Conservation (phyloP, 2,888 invertebrate genomes). For the Andricus curvator region DNA sequence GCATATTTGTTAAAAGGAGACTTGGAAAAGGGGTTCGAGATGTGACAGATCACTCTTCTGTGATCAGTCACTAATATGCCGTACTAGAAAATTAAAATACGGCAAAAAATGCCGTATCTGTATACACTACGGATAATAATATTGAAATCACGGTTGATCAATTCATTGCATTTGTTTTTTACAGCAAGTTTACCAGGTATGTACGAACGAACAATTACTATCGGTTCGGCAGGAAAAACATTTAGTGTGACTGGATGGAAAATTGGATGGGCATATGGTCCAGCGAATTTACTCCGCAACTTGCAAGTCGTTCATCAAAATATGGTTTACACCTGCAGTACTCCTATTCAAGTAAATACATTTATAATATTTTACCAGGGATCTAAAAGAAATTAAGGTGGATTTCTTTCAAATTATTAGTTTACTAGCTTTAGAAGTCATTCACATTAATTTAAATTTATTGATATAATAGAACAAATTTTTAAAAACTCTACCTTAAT, state of each 20-base stretch:
- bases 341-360: slow-evolving; percentile 86
- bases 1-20: too few relatives aligned
- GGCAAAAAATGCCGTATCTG: too few relatives aligned
- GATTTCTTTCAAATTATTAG: too few relatives aligned
- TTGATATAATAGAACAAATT: too few relatives aligned
- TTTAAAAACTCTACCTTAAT: too few relatives aligned
- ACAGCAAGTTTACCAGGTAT: slow-evolving; percentile 94
- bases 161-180: slow-evolving; percentile 47
- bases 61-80: too few relatives aligned
- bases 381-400: background rate
- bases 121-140: background rate
- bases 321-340: slow-evolving; percentile 93
- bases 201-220: slow-evolving; percentile 98
- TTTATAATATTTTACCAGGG: background rate
- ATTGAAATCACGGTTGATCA: slow-evolving; percentile 28
- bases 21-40: too few relatives aligned
- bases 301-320: slow-evolving; percentile 96
- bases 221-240: slow-evolving; percentile 98
- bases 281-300: slow-evolving; percentile 88
- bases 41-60: too few relatives aligned
- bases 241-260: slow-evolving; percentile 99
- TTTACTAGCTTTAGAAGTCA: too few relatives aligned
- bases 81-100: too few relatives aligned
- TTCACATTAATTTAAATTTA: too few relatives aligned
- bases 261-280: slow-evolving; percentile 97